Conservation (phyloP, 2,797 vertebrate species). For the Phyllotis vaccarum region DNA sequence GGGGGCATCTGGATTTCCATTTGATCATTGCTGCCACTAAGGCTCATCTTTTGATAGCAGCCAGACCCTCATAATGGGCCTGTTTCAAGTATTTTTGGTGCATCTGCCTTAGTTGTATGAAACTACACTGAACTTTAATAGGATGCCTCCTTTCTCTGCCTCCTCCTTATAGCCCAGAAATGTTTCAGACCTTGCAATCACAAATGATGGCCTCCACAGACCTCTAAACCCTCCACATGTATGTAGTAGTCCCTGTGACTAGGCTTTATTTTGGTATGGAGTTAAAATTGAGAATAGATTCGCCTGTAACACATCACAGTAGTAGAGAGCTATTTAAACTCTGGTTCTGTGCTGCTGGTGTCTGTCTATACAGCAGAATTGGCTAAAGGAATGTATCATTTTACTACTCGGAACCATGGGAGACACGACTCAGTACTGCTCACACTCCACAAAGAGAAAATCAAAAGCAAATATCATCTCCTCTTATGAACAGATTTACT, state of each 20-base stretch:
- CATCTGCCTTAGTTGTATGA: background rate
- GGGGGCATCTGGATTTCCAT: background rate
- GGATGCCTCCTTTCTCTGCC: background rate
- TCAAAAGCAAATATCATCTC: constrained; percentile 62
- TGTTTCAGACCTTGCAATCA: background rate
- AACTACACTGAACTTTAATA: background rate
- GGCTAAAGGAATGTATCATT: background rate
- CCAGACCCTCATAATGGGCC: background rate
- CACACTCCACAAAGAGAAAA: constrained; percentile 53
- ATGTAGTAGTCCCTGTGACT: background rate
- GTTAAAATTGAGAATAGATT: constrained; percentile 2
- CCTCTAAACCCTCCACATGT: background rate
- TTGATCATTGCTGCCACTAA: constrained; percentile 22
- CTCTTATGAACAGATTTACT: constrained; percentile 49
- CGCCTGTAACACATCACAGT: background rate
- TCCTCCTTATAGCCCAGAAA: constrained; percentile 28
- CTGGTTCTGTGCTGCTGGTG: background rate
- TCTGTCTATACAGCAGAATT: background rate
- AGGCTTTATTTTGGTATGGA: background rate
- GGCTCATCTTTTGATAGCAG: constrained; percentile 19
- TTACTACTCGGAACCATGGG: background rate
- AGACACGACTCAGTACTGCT: background rate
- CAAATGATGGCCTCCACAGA: background rate
- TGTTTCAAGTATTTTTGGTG: constrained; percentile 19
- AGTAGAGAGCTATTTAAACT: background rate